A percentile compares a stretch with the other conserved stretches of the same genome.
Conservation (phyloP, 2,888 invertebrate species). For the Eubasilissa splendida region DNA sequence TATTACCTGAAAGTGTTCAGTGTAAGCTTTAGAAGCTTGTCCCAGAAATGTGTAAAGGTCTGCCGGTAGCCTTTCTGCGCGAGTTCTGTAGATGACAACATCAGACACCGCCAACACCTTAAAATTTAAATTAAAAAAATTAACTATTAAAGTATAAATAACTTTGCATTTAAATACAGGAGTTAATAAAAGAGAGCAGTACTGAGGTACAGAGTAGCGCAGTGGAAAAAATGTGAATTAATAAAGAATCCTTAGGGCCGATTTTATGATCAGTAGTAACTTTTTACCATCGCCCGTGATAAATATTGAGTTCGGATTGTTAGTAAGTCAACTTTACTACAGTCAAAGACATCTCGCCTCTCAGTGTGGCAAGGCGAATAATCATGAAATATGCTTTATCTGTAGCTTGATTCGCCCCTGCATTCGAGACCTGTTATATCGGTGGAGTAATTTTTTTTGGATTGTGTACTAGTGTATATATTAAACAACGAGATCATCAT, state of each 20-base stretch:
- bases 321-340: too few relatives aligned
- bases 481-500: too few relatives aligned
- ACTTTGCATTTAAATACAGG: not conserved
- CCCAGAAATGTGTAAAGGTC: constrained; percentile 86
- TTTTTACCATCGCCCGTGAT: not conserved
- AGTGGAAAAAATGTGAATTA: too few relatives aligned
- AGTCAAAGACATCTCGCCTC: too few relatives aligned
- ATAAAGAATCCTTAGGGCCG: too few relatives aligned
- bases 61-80: constrained; percentile 81
- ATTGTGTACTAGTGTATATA: too few relatives aligned
- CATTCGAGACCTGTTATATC: too few relatives aligned
- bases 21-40: constrained; percentile 82
- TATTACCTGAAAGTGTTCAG: constrained; percentile 77
- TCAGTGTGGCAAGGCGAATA: too few relatives aligned
- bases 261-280: too few relatives aligned
- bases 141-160: not conserved
- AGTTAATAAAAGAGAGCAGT: not conserved
- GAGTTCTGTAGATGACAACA: constrained; percentile 83
- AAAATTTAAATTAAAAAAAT: constrained; percentile 43
- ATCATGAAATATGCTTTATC: too few relatives aligned
- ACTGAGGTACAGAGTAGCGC: not conserved
- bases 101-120: constrained; percentile 86
- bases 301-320: not conserved
- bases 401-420: too few relatives aligned
- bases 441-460: too few relatives aligned